Evolutionary conservation across 2,888 invertebrate species (phyloP).

Genomic region (Melanchra persicariae): DNA sequence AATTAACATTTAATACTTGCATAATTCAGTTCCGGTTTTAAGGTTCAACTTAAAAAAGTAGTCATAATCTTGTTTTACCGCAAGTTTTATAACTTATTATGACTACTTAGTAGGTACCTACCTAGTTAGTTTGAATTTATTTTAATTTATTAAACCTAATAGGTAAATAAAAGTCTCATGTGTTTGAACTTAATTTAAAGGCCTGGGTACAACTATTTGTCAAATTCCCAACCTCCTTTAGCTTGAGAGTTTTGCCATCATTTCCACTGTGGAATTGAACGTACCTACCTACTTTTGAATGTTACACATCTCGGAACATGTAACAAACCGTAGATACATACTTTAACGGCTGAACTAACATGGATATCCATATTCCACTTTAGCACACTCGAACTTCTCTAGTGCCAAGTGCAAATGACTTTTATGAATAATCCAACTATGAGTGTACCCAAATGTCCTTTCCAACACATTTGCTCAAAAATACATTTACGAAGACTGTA

Average conservation of each 20-base stretch:
- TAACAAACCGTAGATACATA: neutral
- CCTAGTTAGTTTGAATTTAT: too few relatives aligned
- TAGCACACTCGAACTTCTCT: conserved; percentile 8
- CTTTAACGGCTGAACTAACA: conserved; percentile 11
- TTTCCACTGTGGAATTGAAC: neutral
- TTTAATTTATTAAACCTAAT: too few relatives aligned
- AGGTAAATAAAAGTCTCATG: too few relatives aligned
- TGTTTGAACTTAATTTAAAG: too few relatives aligned
- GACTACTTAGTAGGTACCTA: too few relatives aligned
- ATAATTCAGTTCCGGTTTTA: too few relatives aligned
- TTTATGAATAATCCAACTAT: conserved; percentile 3
- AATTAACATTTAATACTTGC: too few relatives aligned
- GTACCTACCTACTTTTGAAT: neutral
- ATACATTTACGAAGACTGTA: too few relatives aligned
- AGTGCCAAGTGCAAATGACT: conserved; percentile 20
- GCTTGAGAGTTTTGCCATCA: neutral
- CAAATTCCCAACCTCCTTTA: neutral
- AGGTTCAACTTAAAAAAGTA: too few relatives aligned
- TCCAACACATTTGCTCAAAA: neutral
- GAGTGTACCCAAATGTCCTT: neutral
- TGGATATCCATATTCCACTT: conserved; percentile 13
- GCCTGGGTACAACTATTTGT: too few relatives aligned
- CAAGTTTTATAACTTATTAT: too few relatives aligned
- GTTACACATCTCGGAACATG: neutral
- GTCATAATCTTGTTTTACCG: too few relatives aligned